phyloP scores from a whole-genome alignment of 2,797 vertebrate genomes.

The Pipistrellus nathusii region DNA sequence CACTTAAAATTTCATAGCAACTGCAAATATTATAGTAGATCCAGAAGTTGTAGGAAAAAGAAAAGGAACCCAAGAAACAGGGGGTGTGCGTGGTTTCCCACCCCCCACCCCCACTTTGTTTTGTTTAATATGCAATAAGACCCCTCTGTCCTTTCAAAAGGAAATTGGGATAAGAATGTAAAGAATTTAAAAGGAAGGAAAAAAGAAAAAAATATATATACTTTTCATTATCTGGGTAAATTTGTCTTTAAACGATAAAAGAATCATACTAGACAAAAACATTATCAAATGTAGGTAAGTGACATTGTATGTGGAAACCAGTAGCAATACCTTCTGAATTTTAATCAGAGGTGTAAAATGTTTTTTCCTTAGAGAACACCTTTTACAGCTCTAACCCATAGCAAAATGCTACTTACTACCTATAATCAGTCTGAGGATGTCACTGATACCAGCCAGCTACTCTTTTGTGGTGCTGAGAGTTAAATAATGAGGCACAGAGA shows the following conservation, averaged over 20 bases:
- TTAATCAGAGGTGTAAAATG: slow-evolving; percentile 8
- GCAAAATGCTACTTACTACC: neutral
- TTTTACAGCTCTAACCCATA: slow-evolving; percentile 26
- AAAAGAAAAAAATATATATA: neutral
- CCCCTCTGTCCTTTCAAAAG: neutral
- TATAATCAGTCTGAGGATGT: slow-evolving; percentile 1
- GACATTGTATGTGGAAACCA: neutral
- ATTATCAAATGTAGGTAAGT: slow-evolving; percentile 19
- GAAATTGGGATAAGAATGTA: neutral
- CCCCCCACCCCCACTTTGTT: neutral
- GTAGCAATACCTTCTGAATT: slow-evolving; percentile 17
- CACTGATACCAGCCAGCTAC: neutral
- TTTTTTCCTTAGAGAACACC: slow-evolving; percentile 21
- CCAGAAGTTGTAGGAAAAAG: slow-evolving; percentile 67
- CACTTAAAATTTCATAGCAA: slow-evolving; percentile 72
- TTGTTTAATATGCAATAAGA: slow-evolving; percentile 31
- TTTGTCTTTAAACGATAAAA: slow-evolving; percentile 36
- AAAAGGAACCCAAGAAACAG: slow-evolving; percentile 28
- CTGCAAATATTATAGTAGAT: slow-evolving; percentile 75
- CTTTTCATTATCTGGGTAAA: slow-evolving; percentile 17
- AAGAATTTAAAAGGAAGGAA: slow-evolving; percentile 18
- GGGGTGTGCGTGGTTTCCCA: neutral
- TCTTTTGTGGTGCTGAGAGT: neutral
- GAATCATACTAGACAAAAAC: slow-evolving; percentile 29
- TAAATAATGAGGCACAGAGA: neutral